Percentiles rank a stretch among this genome's conserved stretches.
phyloP scores from a whole-genome alignment of 2,797 vertebrate genomes.

The Varecia variegata region DNA sequence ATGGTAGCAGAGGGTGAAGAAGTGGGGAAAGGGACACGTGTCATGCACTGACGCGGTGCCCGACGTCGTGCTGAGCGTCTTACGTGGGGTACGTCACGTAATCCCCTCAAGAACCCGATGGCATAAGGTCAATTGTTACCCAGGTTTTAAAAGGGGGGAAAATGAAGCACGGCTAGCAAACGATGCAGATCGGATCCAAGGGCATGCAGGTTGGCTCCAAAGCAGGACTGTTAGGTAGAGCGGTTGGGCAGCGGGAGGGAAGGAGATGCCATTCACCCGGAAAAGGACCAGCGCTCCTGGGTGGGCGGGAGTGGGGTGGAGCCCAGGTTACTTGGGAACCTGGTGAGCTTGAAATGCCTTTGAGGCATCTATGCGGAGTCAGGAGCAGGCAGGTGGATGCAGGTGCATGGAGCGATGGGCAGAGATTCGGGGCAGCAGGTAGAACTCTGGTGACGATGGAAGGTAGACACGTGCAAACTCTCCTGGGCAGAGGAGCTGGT shows the following conservation, averaged over 20 bases:
- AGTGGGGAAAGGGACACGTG: neutral
- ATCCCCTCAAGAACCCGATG: neutral
- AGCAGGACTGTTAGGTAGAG: neutral
- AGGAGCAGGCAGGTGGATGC: neutral
- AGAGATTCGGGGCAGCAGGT: neutral
- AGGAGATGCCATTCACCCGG: neutral
- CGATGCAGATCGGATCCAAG: neutral
- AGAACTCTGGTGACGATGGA: neutral
- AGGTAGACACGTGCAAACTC: rapidly evolving
- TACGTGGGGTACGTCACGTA: neutral
- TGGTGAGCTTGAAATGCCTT: neutral
- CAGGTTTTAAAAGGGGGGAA: neutral
- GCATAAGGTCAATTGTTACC: neutral
- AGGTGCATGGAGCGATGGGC: rapidly evolving
- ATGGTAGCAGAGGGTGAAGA: neutral
- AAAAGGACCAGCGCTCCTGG: neutral
- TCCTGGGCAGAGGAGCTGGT: neutral
- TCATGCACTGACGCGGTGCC: rapidly evolving
- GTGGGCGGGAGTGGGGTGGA: neutral
- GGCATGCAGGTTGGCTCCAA: neutral
- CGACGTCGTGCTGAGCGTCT: neutral
- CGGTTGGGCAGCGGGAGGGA: no score
- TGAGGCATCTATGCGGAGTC: neutral
- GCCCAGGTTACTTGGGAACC: neutral
- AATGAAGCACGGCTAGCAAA: neutral